phyloP scores from a whole-genome alignment of 2,888 invertebrate species.

The Lithophane semibrunnea region DNA sequence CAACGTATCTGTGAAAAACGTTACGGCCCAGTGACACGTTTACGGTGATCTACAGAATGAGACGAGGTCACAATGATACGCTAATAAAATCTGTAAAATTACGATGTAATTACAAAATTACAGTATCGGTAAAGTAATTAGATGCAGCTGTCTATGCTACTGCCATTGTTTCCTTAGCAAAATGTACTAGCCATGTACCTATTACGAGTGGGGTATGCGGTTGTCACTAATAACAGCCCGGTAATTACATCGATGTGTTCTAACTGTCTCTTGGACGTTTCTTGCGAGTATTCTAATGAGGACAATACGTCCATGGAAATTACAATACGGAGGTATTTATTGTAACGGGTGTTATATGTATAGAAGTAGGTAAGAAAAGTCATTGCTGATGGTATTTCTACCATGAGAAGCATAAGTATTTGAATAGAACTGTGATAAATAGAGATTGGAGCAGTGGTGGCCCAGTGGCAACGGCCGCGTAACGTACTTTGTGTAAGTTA shows the following conservation, averaged over 20 bases:
- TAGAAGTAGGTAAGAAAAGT: constrained; percentile 12
- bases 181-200: constrained; percentile 6
- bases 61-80: constrained; percentile 75
- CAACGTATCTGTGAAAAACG: constrained; percentile 44
- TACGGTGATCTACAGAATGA: constrained; percentile 67
- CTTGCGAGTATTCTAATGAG: constrained; percentile 46
- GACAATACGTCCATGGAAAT: constrained; percentile 43
- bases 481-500: too few species aligned
- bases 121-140: constrained; percentile 75
- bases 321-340: constrained; percentile 48
- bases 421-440: neutral
- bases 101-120: constrained; percentile 77
- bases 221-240: constrained; percentile 58
- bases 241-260: constrained; percentile 59
- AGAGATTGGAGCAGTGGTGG: neutral
- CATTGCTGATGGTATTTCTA: constrained; percentile 1
- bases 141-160: constrained; percentile 51
- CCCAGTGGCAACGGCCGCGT: too few species aligned
- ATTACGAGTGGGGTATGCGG: constrained; percentile 28
- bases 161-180: constrained; percentile 49
- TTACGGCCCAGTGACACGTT: constrained; percentile 72
- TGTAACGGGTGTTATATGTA: constrained; percentile 42
- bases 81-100: constrained; percentile 74
- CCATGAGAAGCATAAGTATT: neutral
- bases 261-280: constrained; percentile 58